Conservation (phyloP, 2,113 vertebrate genomes). For the Marcusenius ussheri region DNA sequence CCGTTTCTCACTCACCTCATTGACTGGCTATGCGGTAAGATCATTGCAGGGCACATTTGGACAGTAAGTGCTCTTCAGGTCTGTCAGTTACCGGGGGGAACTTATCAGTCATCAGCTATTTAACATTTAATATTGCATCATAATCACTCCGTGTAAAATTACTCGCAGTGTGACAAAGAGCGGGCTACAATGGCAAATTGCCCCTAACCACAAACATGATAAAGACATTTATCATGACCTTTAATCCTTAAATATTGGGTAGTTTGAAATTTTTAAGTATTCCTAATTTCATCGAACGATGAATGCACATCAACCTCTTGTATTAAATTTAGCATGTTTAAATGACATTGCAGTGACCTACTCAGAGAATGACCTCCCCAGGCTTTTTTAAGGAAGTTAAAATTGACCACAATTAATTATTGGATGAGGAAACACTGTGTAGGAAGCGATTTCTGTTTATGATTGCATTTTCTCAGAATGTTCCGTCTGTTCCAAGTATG, state of each 20-base stretch:
- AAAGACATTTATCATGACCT: background rate
- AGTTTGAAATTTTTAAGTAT: background rate
- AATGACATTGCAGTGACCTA: background rate
- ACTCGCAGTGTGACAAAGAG: background rate
- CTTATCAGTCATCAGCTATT: background rate
- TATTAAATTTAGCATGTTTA: background rate
- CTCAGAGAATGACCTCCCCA: background rate
- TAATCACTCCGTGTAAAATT: background rate
- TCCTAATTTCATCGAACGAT: background rate
- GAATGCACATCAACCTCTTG: background rate
- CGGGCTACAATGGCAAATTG: background rate
- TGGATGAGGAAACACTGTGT: background rate
- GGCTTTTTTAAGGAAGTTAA: background rate
- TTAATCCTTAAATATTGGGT: background rate
- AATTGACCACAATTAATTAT: background rate
- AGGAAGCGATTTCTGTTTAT: background rate
- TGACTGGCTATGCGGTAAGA: slow-evolving; percentile 1
- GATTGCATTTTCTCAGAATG: slow-evolving; percentile 7
- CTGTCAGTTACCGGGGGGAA: background rate
- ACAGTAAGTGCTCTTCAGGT: background rate
- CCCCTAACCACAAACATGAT: background rate
- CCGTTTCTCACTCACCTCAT: background rate
- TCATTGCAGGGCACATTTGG: background rate
- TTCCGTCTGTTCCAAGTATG: background rate
- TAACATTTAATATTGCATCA: background rate